Conservation (phyloP, 2,888 invertebrate species). For the Dendrolimus houi region DNA sequence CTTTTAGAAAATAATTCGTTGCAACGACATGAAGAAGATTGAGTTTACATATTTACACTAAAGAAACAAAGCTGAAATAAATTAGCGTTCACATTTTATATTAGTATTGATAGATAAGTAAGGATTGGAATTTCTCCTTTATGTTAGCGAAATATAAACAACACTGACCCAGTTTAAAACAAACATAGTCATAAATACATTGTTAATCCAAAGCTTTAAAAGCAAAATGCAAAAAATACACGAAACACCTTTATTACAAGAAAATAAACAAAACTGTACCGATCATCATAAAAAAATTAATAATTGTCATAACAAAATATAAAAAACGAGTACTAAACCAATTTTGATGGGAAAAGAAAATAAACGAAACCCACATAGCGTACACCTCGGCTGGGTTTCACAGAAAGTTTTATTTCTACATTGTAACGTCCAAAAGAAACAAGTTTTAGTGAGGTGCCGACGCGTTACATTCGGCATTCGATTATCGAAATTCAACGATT, state of each 20-base stretch:
- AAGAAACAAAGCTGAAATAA: no score
- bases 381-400: not conserved
- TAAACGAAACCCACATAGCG: not conserved
- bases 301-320: not conserved
- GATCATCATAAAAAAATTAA: not conserved
- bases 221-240: not conserved
- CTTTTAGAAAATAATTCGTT: no score
- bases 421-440: not conserved
- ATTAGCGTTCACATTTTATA: no score
- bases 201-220: not conserved
- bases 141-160: no score
- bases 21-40: no score
- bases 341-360: not conserved
- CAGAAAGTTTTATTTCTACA: not conserved
- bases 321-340: not conserved
- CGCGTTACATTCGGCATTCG: no score
- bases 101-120: no score
- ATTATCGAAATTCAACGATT: no score
- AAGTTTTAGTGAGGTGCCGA: not conserved
- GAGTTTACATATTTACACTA: no score
- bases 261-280: not conserved
- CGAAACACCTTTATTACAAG: not conserved
- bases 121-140: no score
- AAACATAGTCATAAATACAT: not conserved
- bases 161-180: not conserved